phyloP scores from a whole-genome alignment of 35 echinoderm and acorn worm genomes.

The Eucidaris tribuloides region DNA sequence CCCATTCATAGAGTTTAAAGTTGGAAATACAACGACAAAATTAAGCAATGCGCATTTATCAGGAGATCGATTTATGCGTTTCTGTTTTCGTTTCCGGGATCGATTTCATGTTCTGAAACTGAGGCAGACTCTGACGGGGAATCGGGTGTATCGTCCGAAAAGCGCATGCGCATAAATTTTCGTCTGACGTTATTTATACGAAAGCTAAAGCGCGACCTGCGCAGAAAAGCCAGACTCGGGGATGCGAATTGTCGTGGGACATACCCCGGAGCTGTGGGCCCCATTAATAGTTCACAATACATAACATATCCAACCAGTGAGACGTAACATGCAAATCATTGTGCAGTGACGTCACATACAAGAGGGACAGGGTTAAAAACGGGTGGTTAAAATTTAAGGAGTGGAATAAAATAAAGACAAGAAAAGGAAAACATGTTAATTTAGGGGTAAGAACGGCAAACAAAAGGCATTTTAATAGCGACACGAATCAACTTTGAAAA shows the following conservation, averaged over 20 bases:
- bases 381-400: too few relatives aligned
- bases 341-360: conserved; percentile 1
- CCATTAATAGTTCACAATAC: not conserved
- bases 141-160: conserved; percentile 26
- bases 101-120: conserved; percentile 1
- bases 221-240: conserved; percentile 4
- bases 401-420: too few relatives aligned
- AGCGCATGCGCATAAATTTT: conserved; percentile 35
- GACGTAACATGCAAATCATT: conserved; percentile 2
- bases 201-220: conserved; percentile 12
- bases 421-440: too few relatives aligned
- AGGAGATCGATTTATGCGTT: too few relatives aligned
- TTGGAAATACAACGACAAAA: too few relatives aligned
- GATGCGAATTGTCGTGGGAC: conserved; percentile 21
- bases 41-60: too few relatives aligned
- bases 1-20: too few relatives aligned
- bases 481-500: too few relatives aligned
- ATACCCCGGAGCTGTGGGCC: not conserved
- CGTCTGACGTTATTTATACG: conserved; percentile 10
- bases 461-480: too few relatives aligned
- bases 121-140: conserved; percentile 7
- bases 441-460: too few relatives aligned
- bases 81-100: not conserved
- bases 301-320: not conserved
- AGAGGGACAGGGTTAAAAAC: too few relatives aligned